Evolutionary conservation across 2,113 vertebrate genomes (phyloP).

Genomic region (Pomatostomus ruficeps): DNA sequence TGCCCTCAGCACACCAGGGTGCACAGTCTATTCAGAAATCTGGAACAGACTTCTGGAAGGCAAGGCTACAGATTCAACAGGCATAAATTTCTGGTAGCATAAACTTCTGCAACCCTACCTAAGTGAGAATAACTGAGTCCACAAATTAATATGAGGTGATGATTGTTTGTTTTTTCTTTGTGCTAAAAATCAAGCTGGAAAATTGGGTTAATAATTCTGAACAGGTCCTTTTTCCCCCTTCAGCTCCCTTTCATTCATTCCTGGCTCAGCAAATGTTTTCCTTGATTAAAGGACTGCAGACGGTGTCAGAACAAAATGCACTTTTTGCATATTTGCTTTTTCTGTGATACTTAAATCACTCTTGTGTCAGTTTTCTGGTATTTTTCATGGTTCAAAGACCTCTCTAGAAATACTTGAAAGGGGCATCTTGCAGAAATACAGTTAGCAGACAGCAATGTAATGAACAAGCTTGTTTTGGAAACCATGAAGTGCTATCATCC

Average conservation of each 20-base stretch:
- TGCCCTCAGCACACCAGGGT: not conserved
- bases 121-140: not conserved
- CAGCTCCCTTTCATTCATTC: not conserved
- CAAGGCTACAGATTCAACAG: not conserved
- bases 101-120: not conserved
- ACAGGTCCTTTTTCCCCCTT: not conserved
- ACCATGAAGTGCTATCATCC: slow-evolving; percentile 14
- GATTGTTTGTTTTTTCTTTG: not conserved
- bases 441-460: slow-evolving; percentile 39
- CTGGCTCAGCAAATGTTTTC: not conserved
- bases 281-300: not conserved
- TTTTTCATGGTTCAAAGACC: not conserved
- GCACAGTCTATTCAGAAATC: not conserved
- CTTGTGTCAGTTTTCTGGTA: not conserved
- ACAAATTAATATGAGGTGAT: not conserved
- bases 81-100: not conserved
- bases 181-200: not conserved
- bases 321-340: not conserved
- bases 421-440: slow-evolving; percentile 10
- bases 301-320: not conserved
- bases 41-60: not conserved
- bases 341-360: not conserved
- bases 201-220: not conserved
- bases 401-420: not conserved
- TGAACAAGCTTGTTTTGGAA: slow-evolving; percentile 18